Evolutionary conservation across 2,888 invertebrate genomes (phyloP).

Genomic region (Drosophila bunnanda): DNA sequence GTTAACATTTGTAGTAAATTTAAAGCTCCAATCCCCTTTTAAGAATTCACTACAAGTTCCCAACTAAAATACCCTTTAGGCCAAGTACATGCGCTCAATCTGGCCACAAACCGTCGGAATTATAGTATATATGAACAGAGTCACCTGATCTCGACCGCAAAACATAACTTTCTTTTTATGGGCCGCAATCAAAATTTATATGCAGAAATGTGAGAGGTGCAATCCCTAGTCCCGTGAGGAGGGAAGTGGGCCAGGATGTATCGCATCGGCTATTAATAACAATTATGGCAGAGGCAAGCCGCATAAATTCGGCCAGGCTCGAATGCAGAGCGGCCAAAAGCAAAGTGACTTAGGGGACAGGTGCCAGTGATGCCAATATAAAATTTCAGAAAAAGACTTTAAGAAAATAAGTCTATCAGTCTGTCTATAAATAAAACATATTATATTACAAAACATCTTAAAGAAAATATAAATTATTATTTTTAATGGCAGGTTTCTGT

Average conservation of each 20-base stretch:
- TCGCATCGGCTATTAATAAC: slow-evolving; percentile 60
- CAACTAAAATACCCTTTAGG: neutral
- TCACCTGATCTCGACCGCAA: slow-evolving; percentile 41
- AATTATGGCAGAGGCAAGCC: slow-evolving; percentile 43
- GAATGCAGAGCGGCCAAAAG: slow-evolving; percentile 10
- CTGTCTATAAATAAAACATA: neutral
- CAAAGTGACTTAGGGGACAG: slow-evolving; percentile 4
- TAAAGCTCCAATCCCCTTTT: neutral
- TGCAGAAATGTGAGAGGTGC: slow-evolving; percentile 33
- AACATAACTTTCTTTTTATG: slow-evolving; percentile 49
- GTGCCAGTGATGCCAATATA: neutral
- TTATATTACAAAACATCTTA: accelerated
- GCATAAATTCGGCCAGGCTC: slow-evolving; percentile 29
- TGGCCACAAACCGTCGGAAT: neutral
- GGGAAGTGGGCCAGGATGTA: slow-evolving; percentile 33
- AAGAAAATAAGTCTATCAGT: neutral
- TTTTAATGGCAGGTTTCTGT: neutral
- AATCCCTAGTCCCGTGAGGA: neutral
- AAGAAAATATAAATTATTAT: neutral
- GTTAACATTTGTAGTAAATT: no score
- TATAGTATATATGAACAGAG: slow-evolving; percentile 19
- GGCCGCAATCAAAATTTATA: slow-evolving; percentile 51
- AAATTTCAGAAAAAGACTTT: no score
- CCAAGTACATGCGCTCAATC: slow-evolving; percentile 1
- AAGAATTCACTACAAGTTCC: neutral